Percentiles rank a stretch among this genome's conserved stretches.
Conservation (phyloP, 1,140 invertebrate genomes). For the Chionoecetes opilio region DNA sequence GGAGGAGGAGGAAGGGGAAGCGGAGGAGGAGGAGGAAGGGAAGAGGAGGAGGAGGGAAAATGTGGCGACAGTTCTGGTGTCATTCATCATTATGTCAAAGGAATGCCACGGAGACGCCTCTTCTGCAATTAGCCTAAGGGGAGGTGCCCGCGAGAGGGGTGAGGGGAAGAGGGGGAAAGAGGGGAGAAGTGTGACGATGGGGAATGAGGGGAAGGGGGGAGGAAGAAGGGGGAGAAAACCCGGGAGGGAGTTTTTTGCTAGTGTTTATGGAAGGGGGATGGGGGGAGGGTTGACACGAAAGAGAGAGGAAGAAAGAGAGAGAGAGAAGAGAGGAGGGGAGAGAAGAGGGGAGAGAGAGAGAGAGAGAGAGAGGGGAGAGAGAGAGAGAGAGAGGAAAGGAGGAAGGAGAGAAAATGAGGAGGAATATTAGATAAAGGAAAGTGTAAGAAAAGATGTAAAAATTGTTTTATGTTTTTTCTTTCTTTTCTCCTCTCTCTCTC, state of each 20-base stretch:
- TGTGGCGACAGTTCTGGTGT: conserved; percentile 44
- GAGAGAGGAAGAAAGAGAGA: neutral
- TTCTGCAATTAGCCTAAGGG: conserved; percentile 43
- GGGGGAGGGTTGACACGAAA: neutral
- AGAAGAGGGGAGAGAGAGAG: neutral
- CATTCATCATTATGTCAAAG: conserved; percentile 44
- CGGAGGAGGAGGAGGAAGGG: too few relatives aligned
- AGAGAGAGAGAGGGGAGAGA: neutral
- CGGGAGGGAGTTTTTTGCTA: too few relatives aligned
- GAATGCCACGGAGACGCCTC: neutral
- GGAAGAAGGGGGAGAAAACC: neutral
- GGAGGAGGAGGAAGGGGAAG: too few relatives aligned
- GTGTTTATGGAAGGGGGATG: neutral
- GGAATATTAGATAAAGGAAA: neutral
- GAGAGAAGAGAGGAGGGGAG: neutral
- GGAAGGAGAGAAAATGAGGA: neutral
- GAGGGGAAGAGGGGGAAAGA: neutral
- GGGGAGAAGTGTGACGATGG: neutral
- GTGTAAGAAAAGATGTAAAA: neutral
- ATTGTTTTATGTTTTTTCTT: neutral
- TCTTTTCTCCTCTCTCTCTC: neutral
- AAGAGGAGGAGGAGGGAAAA: neutral
- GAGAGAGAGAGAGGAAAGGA: neutral
- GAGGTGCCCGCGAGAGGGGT: neutral
- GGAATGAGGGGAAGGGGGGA: neutral